These are phyloP conservation scores for Amphipyra tragopoginis DNA, from an alignment of 2,888 invertebrate genomes.

Conservation along the genomic window DNA sequence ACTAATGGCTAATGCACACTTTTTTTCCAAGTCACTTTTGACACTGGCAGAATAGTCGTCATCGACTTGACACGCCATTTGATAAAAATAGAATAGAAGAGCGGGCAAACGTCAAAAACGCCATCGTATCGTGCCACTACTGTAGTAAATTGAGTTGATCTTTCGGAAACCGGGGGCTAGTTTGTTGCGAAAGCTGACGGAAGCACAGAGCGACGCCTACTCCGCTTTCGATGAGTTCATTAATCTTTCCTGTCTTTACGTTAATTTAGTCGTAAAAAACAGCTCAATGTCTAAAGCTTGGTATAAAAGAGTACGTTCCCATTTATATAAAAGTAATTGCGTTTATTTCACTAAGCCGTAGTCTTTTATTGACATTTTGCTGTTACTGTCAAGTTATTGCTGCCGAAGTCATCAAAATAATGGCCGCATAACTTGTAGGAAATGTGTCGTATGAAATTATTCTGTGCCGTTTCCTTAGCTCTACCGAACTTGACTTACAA, in stretches of 20 bases:
- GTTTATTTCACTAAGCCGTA: background rate
- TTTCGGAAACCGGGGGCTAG: too few species aligned
- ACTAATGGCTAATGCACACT: too few species aligned
- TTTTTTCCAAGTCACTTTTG: too few species aligned
- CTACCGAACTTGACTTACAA: too few species aligned
- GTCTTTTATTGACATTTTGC: background rate
- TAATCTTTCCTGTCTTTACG: slow-evolving; percentile 48
- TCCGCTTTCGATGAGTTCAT: slow-evolving; percentile 43
- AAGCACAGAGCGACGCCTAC: slow-evolving; percentile 23
- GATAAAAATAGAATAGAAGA: too few species aligned
- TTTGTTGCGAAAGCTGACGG: slow-evolving; percentile 25
- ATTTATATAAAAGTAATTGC: slow-evolving; percentile 11
- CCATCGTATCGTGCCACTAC: too few species aligned
- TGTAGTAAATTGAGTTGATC: too few species aligned
- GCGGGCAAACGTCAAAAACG: too few species aligned
- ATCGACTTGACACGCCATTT: too few species aligned
- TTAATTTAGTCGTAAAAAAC: slow-evolving; percentile 41
- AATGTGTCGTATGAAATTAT: background rate
- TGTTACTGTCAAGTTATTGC: background rate
- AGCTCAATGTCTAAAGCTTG: slow-evolving; percentile 17
- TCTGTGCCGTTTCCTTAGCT: background rate
- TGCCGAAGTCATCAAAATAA: background rate
- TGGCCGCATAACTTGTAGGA: too few species aligned
- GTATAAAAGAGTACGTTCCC: slow-evolving; percentile 11
- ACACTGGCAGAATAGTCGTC: too few species aligned